phyloP scores from a whole-genome alignment of 2,113 vertebrate species.

The Myxocyprinus asiaticus region DNA sequence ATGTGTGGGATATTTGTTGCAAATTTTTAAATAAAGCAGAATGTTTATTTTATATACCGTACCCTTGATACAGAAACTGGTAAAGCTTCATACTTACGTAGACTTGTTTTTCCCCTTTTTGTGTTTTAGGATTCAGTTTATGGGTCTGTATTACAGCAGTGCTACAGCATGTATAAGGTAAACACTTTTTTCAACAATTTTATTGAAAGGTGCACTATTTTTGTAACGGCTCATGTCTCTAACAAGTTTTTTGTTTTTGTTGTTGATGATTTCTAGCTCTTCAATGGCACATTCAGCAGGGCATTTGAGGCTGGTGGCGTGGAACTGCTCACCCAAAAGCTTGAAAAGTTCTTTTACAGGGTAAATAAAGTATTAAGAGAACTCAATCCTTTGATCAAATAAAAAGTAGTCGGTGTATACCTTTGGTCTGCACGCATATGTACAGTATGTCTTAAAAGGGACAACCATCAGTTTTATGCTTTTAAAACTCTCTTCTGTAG shows the following conservation, averaged over 20 bases:
- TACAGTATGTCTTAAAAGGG: not conserved
- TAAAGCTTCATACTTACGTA: not conserved
- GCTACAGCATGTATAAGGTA: slow-evolving; percentile 99
- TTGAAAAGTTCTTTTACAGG: slow-evolving; percentile 98
- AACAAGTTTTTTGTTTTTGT: not conserved
- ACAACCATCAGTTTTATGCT: not conserved
- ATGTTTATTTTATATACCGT: too few relatives aligned
- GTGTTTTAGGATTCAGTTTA: slow-evolving; percentile 91
- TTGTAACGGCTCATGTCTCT: not conserved
- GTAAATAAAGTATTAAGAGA: slow-evolving; percentile 71
- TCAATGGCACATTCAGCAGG: slow-evolving; percentile 91
- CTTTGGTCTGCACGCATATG: not conserved
- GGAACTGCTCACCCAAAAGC: slow-evolving; percentile 87
- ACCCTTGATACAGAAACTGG: too few relatives aligned
- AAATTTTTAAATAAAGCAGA: not conserved
- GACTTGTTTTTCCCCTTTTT: not conserved
- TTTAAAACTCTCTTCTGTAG: not conserved
- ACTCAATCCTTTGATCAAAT: slow-evolving; percentile 31
- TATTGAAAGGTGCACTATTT: not conserved
- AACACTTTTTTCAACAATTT: slow-evolving; percentile 24
- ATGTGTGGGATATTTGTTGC: not conserved
- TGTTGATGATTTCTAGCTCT: slow-evolving; percentile 78
- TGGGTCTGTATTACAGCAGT: slow-evolving; percentile 90
- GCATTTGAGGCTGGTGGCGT: slow-evolving; percentile 91
- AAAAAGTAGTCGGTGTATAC: slow-evolving; percentile 15